Evolutionary conservation across 2,888 invertebrate genomes (phyloP).

Genomic region (Pomacea canaliculata): DNA sequence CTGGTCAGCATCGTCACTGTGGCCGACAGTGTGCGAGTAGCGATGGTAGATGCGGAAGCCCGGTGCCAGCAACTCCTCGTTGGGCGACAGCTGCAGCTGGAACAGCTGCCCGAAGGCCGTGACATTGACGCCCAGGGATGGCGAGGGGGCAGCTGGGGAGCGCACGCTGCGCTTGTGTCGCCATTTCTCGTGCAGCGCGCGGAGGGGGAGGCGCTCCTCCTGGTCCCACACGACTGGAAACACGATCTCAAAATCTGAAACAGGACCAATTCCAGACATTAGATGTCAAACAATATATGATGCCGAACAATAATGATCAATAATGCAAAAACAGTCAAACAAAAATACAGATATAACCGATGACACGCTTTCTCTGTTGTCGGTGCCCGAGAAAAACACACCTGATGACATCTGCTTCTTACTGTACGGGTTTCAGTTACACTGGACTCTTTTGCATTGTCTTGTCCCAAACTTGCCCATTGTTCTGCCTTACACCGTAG

Average conservation of each 20-base stretch:
- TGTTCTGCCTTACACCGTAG: no score
- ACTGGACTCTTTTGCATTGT: no score
- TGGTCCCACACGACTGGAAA: conserved; percentile 21
- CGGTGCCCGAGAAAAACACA: no score
- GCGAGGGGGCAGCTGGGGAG: conserved; percentile 26
- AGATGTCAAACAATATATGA: neutral
- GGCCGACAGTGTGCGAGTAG: conserved; percentile 34
- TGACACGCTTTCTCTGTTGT: no score
- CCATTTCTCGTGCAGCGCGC: conserved; percentile 11
- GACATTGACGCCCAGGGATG: conserved; percentile 43
- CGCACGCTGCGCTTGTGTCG: conserved; percentile 17
- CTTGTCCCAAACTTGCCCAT: no score
- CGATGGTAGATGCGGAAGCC: conserved; percentile 57
- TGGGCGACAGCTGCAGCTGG: conserved; percentile 50
- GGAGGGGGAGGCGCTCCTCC: conserved; percentile 19
- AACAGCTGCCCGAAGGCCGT: conserved; percentile 48
- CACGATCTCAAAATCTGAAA: conserved; percentile 18
- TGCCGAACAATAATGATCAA: neutral
- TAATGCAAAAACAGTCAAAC: neutral
- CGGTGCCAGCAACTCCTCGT: conserved; percentile 48
- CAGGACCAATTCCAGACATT: neutral
- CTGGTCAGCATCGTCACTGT: neutral
- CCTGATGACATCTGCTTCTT: no score
- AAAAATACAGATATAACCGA: neutral
- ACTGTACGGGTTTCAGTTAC: no score